Percentiles rank a stretch among this genome's conserved stretches.
Conservation (phyloP, 2,113 vertebrate species). For the Alaudala cheleensis region DNA sequence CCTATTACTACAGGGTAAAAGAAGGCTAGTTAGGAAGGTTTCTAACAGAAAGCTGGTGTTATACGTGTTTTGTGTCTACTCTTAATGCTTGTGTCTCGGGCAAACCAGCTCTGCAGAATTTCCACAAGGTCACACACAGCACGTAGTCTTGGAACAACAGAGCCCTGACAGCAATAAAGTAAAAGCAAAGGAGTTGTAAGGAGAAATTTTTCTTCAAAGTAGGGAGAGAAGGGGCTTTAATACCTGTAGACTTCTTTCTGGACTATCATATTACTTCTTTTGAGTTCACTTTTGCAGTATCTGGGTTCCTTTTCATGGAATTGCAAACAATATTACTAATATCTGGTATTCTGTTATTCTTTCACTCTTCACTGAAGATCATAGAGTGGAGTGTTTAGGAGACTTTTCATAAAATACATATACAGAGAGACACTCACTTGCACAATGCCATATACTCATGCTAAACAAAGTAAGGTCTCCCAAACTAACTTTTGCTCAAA, state of each 20-base stretch:
- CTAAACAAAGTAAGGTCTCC: neutral
- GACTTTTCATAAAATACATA: neutral
- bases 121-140: neutral
- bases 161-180: neutral
- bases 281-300: neutral
- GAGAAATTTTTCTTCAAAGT: neutral
- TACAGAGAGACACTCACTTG: neutral
- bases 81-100: neutral
- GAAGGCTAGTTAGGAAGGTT: neutral
- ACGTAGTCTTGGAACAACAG: neutral
- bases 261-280: neutral
- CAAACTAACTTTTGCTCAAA: neutral
- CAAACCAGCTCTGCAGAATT: neutral
- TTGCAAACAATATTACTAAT: neutral
- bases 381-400: neutral
- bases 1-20: neutral
- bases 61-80: neutral
- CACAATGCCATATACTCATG: neutral
- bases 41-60: neutral
- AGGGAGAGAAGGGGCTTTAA: neutral
- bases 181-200: neutral
- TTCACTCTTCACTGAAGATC: neutral
- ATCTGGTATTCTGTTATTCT: fast-evolving
- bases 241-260: neutral
- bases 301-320: neutral